A percentile compares a stretch with the other conserved stretches of the same genome.
phyloP scores from a whole-genome alignment of 2,888 invertebrate species.

The Drosophila eohydei region DNA sequence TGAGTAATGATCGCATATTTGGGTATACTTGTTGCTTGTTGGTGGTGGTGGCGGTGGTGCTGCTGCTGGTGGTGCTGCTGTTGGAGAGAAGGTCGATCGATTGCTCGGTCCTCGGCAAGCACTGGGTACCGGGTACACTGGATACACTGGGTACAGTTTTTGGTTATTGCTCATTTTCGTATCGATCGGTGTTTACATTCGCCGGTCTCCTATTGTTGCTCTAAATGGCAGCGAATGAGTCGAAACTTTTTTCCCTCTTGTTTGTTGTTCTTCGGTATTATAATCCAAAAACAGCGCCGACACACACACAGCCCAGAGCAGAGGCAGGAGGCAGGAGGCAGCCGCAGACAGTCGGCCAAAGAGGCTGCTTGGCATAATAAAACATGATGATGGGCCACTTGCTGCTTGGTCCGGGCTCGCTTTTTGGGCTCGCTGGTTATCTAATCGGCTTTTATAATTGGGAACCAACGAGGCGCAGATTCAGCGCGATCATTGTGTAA shows the following conservation, averaged over 20 bases:
- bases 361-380: slow-evolving; percentile 61
- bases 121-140: slow-evolving; percentile 19
- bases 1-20: slow-evolving; percentile 84
- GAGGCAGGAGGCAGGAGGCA: slow-evolving; percentile 9
- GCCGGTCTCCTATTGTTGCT: slow-evolving; percentile 76
- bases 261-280: slow-evolving; percentile 53
- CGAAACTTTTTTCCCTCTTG: slow-evolving; percentile 56
- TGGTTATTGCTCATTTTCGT: slow-evolving; percentile 79
- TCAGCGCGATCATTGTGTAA: slow-evolving; percentile 80
- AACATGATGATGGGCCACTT: slow-evolving; percentile 75
- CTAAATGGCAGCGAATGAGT: slow-evolving; percentile 79
- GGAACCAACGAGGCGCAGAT: slow-evolving; percentile 71
- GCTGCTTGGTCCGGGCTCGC: slow-evolving; percentile 34
- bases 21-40: slow-evolving; percentile 77
- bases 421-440: slow-evolving; percentile 68
- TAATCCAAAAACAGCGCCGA: slow-evolving; percentile 71
- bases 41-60: slow-evolving; percentile 42
- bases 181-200: slow-evolving; percentile 77
- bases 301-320: slow-evolving; percentile 16
- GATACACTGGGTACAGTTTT: slow-evolving; percentile 53
- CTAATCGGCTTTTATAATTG: slow-evolving; percentile 80
- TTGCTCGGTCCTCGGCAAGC: slow-evolving; percentile 49
- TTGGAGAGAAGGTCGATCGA: slow-evolving; percentile 73
- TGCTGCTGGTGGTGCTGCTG: slow-evolving; percentile 43
- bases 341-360: slow-evolving; percentile 22